Percentiles rank a stretch among this genome's conserved stretches.
Evolutionary conservation across 2,797 vertebrate species (phyloP).

Genomic region (Falco novaeseelandiae): DNA sequence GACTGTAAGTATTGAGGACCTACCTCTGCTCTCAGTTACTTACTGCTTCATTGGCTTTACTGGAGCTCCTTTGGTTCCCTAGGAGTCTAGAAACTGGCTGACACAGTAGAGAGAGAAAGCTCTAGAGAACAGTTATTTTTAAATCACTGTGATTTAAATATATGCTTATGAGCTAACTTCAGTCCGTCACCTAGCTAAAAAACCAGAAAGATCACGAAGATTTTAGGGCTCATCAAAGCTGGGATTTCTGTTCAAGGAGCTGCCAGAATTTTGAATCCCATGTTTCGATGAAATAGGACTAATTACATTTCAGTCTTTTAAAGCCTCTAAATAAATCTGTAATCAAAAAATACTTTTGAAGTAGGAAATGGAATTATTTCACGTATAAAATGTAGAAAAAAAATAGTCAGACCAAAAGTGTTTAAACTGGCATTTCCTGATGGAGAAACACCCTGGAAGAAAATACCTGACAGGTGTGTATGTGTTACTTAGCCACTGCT

Average conservation of each 20-base stretch:
- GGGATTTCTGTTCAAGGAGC: background rate
- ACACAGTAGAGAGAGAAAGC: background rate
- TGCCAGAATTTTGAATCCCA: background rate
- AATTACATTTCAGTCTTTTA: background rate
- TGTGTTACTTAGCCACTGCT: background rate
- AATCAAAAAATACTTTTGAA: background rate
- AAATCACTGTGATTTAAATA: background rate
- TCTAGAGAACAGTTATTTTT: background rate
- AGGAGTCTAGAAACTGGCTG: background rate
- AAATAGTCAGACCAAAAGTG: background rate
- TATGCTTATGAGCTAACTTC: background rate
- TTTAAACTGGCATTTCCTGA: background rate
- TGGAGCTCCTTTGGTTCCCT: background rate
- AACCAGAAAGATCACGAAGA: background rate
- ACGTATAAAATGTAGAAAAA: background rate
- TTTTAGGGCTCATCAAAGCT: background rate
- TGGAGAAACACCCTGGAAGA: background rate
- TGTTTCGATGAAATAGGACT: background rate
- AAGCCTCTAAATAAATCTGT: background rate
- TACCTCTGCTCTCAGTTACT: background rate
- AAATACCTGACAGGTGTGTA: accelerated
- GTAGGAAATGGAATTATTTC: background rate
- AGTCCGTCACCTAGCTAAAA: background rate
- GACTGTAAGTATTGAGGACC: slow-evolving; percentile 79
- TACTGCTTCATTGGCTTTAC: background rate